Evolutionary conservation across 2,797 vertebrate species (phyloP).

Genomic region (Anguilla anguilla): DNA sequence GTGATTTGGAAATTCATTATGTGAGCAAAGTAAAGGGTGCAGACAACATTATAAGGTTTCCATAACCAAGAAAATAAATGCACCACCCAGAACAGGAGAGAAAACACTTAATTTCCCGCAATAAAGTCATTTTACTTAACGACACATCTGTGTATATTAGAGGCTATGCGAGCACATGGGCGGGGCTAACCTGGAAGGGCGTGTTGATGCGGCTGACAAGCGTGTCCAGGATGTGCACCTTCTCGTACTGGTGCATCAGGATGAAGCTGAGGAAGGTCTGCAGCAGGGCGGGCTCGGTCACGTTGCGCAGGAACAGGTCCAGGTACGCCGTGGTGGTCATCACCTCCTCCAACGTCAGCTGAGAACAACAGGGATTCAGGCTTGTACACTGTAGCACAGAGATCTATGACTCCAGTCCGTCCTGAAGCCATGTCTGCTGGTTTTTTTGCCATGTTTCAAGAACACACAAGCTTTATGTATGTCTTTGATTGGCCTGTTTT

Average conservation of each 20-base stretch:
- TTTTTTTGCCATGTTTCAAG: not conserved
- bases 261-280: constrained; percentile 95
- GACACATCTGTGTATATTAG: not conserved
- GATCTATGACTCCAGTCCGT: not conserved
- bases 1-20: not conserved
- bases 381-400: constrained; percentile 7
- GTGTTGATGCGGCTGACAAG: constrained; percentile 97
- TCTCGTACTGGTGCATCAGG: constrained; percentile 89
- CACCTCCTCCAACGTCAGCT: constrained; percentile 95
- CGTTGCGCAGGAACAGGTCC: constrained; percentile 90
- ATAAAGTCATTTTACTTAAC: not conserved
- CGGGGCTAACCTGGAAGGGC: constrained; percentile 85
- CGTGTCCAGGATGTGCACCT: constrained; percentile 90
- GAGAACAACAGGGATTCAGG: not conserved
- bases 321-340: constrained; percentile 97
- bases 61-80: not conserved
- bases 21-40: not conserved
- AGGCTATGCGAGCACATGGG: not conserved
- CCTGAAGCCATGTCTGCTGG: not conserved
- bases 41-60: not conserved
- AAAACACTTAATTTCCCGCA: not conserved
- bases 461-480: not conserved
- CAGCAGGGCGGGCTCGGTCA: constrained; percentile 89
- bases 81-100: not conserved
- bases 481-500: not conserved